Conservation (phyloP, 2,797 vertebrate species). For the Acropternis orthonyx region DNA sequence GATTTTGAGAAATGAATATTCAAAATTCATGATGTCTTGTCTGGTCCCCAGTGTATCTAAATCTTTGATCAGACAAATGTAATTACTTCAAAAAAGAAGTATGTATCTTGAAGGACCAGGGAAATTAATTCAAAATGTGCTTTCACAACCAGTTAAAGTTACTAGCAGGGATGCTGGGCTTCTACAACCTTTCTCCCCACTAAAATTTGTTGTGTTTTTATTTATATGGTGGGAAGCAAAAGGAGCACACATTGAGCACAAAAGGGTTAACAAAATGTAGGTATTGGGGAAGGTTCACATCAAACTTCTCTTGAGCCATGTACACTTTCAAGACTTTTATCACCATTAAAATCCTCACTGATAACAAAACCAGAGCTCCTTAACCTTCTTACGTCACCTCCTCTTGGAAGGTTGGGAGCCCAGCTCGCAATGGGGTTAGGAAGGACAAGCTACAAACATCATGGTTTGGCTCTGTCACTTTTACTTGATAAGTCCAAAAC, state of each 20-base stretch:
- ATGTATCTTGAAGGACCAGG: background rate
- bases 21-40: background rate
- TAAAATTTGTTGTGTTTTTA: background rate
- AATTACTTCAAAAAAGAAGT: slow-evolving; percentile 11
- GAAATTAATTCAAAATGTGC: slow-evolving; percentile 45
- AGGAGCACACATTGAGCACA: background rate
- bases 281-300: background rate
- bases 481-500: slow-evolving; percentile 74
- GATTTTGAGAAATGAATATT: slow-evolving; percentile 20
- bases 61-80: slow-evolving; percentile 43
- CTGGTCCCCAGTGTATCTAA: background rate
- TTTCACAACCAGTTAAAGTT: slow-evolving; percentile 41
- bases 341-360: background rate
- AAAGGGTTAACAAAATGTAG: background rate
- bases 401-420: background rate
- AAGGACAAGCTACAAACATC: background rate
- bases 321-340: background rate
- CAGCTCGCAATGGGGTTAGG: background rate
- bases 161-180: background rate
- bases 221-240: background rate
- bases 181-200: background rate
- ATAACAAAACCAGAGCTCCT: background rate
- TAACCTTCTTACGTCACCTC: background rate
- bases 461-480: slow-evolving; percentile 64
- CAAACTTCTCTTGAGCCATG: background rate